phyloP scores from a whole-genome alignment of 2,888 invertebrate species.

The Catocala fraxini region DNA sequence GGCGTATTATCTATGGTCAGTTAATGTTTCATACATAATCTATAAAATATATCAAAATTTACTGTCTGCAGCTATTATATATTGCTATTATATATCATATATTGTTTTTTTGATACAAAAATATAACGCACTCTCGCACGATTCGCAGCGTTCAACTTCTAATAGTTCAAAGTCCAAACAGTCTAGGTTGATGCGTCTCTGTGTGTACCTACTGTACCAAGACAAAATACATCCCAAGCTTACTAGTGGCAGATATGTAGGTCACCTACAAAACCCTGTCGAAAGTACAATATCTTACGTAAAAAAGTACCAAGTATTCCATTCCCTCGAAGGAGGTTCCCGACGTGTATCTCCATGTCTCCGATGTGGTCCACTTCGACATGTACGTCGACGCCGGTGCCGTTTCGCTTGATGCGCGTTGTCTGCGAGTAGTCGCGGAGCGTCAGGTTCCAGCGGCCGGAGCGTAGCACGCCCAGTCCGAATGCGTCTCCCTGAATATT shows the following conservation, averaged over 20 bases:
- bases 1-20: no score
- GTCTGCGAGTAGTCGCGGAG: conserved; percentile 91
- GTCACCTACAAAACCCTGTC: not conserved
- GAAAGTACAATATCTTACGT: conserved; percentile 24
- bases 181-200: no score
- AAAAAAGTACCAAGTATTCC: conserved; percentile 87
- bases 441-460: conserved; percentile 92
- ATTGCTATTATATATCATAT: no score
- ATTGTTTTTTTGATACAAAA: no score
- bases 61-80: no score
- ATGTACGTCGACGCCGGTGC: conserved; percentile 85
- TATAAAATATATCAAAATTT: no score
- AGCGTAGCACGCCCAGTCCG: conserved; percentile 88
- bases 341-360: conserved; percentile 92
- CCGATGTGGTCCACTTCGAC: conserved; percentile 92
- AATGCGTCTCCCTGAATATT: conserved; percentile 85
- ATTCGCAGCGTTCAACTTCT: no score
- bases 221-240: no score
- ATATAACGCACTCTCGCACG: no score
- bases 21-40: no score
- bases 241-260: not conserved
- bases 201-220: no score
- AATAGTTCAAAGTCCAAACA: no score
- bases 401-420: conserved; percentile 88
- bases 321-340: conserved; percentile 90